These are phyloP conservation scores for Andrena minutula DNA, from an alignment of 2,888 invertebrate species.

Conservation along the genomic window DNA sequence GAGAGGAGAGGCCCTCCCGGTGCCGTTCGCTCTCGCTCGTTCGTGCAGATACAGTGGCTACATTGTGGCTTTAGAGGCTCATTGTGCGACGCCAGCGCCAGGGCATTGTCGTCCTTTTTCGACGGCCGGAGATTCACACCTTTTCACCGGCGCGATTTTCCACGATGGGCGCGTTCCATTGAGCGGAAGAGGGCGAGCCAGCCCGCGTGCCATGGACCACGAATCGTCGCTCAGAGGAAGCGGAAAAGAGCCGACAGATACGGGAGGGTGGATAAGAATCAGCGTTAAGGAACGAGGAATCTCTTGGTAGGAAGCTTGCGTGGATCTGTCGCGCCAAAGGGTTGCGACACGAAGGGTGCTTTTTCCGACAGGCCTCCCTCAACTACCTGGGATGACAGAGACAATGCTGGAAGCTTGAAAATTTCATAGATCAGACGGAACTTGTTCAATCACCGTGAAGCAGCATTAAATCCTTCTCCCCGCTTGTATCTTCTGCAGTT, in stretches of 20 bases:
- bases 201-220: slow-evolving; percentile 25
- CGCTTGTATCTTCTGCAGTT: too few relatives aligned
- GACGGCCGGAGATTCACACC: slow-evolving; percentile 82
- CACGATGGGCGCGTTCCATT: slow-evolving; percentile 76
- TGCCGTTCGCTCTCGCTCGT: slow-evolving; percentile 37
- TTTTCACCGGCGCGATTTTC: slow-evolving; percentile 82
- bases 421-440: neutral
- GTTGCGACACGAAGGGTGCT: slow-evolving; percentile 27
- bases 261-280: slow-evolving; percentile 48
- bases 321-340: slow-evolving; percentile 17
- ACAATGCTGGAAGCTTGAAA: slow-evolving; percentile 49
- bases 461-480: neutral
- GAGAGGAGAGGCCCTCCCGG: slow-evolving; percentile 61
- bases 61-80: slow-evolving; percentile 82
- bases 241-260: slow-evolving; percentile 14
- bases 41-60: slow-evolving; percentile 74
- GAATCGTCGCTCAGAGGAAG: slow-evolving; percentile 10
- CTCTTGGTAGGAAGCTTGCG: slow-evolving; percentile 10
- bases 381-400: slow-evolving; percentile 32
- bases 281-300: slow-evolving; percentile 39
- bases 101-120: slow-evolving; percentile 81
- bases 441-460: neutral
- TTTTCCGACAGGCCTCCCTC: slow-evolving; percentile 44
- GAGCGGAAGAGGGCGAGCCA: slow-evolving; percentile 74
- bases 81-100: slow-evolving; percentile 77